Percentiles rank a stretch among this genome's conserved stretches.
Conservation (phyloP, 2,888 invertebrate genomes). For the Andrena dorsata region DNA sequence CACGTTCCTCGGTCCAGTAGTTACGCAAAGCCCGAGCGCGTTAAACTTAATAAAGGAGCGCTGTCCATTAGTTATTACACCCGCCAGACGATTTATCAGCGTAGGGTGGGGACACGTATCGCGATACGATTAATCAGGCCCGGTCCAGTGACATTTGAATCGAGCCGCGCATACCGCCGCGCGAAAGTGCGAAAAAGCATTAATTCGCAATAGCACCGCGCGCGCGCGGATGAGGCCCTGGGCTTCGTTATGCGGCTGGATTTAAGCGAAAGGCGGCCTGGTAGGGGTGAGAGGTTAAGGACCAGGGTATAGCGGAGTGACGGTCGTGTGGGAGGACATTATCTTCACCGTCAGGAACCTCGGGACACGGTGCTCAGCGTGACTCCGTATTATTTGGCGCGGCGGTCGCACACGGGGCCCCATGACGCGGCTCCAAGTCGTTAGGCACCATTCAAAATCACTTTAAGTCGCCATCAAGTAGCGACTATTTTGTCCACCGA, state of each 20-base stretch:
- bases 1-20: not conserved
- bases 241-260: constrained; percentile 64
- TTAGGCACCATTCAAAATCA: constrained; percentile 84
- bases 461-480: constrained; percentile 84
- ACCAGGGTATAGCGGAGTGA: constrained; percentile 80
- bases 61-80: constrained; percentile 2
- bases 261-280: constrained; percentile 57
- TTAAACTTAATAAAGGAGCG: constrained; percentile 11
- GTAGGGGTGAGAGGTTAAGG: constrained; percentile 78
- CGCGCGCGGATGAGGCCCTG: constrained; percentile 31
- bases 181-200: constrained; percentile 54
- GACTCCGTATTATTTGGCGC: constrained; percentile 83
- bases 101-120: constrained; percentile 33
- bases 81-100: constrained; percentile 55
- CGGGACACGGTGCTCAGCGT: constrained; percentile 79
- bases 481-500: constrained; percentile 80
- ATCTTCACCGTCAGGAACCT: constrained; percentile 78
- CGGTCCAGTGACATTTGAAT: constrained; percentile 56
- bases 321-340: constrained; percentile 83
- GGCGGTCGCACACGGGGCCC: constrained; percentile 76
- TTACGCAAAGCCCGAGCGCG: constrained; percentile 3
- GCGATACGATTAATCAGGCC: constrained; percentile 57
- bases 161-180: constrained; percentile 43
- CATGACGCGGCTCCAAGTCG: constrained; percentile 83
- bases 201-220: constrained; percentile 65